phyloP scores from a whole-genome alignment of 2,888 invertebrate species.

The Erebia palarica region DNA sequence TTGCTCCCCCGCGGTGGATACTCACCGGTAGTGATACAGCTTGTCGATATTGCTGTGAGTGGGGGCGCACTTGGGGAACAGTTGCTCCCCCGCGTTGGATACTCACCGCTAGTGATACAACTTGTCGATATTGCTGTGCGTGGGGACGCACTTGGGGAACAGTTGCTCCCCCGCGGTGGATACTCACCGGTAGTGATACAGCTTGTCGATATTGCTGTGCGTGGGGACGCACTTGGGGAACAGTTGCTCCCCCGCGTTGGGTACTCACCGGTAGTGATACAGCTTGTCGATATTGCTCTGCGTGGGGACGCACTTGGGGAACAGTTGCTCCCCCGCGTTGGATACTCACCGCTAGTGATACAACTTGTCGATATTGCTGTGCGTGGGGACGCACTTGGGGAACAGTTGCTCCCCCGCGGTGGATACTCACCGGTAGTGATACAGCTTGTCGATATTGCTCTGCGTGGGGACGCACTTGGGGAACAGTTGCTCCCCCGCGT shows the following conservation, averaged over 20 bases:
- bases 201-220: conserved; percentile 91
- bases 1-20: conserved; percentile 92
- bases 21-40: conserved; percentile 92
- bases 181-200: conserved; percentile 92
- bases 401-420: conserved; percentile 88
- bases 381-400: conserved; percentile 87
- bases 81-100: conserved; percentile 86
- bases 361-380: conserved; percentile 92
- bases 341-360: conserved; percentile 89
- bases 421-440: conserved; percentile 89
- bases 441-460: conserved; percentile 92
- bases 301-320: conserved; percentile 87
- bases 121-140: conserved; percentile 91
- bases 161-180: conserved; percentile 88
- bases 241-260: conserved; percentile 93
- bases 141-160: conserved; percentile 87
- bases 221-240: conserved; percentile 88
- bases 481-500: conserved; percentile 92
- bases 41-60: conserved; percentile 91
- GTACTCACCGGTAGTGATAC: conserved; percentile 89
- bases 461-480: conserved; percentile 88
- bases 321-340: conserved; percentile 88
- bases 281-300: conserved; percentile 93
- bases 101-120: conserved; percentile 92
- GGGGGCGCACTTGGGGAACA: conserved; percentile 87